These are phyloP conservation scores for Hypotaenidia philippensis DNA, from an alignment of 2,797 vertebrate species.

Conservation along the genomic window DNA sequence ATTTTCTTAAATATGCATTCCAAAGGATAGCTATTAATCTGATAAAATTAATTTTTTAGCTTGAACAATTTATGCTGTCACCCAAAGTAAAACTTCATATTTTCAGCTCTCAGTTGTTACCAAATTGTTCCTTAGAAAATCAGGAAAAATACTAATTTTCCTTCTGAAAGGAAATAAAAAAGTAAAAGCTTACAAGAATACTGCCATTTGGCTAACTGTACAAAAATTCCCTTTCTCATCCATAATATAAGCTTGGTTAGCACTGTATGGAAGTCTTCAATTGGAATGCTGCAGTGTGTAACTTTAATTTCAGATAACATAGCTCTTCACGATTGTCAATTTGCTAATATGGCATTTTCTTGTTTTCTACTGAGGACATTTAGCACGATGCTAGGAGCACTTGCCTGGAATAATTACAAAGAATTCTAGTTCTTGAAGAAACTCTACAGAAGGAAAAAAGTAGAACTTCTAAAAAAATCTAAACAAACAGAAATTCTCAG, in stretches of 20 bases:
- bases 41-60: background rate
- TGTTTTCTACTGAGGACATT: background rate
- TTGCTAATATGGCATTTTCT: background rate
- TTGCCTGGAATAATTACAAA: background rate
- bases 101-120: background rate
- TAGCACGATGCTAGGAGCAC: background rate
- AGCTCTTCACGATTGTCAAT: background rate
- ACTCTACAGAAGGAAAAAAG: background rate
- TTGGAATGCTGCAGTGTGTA: background rate
- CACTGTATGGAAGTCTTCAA: conserved; percentile 9
- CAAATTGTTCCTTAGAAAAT: background rate
- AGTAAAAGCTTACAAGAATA: background rate
- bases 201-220: background rate
- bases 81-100: background rate
- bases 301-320: background rate
- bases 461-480: background rate
- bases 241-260: background rate
- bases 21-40: background rate
- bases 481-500: background rate
- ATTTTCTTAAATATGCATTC: background rate
- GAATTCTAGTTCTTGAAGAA: background rate
- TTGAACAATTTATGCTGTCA: background rate
- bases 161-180: conserved; percentile 16
- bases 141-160: background rate
- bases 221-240: conserved; percentile 14